Evolutionary conservation across 2,113 vertebrate species (phyloP).

Genomic region (Odocoileus hemionus): DNA sequence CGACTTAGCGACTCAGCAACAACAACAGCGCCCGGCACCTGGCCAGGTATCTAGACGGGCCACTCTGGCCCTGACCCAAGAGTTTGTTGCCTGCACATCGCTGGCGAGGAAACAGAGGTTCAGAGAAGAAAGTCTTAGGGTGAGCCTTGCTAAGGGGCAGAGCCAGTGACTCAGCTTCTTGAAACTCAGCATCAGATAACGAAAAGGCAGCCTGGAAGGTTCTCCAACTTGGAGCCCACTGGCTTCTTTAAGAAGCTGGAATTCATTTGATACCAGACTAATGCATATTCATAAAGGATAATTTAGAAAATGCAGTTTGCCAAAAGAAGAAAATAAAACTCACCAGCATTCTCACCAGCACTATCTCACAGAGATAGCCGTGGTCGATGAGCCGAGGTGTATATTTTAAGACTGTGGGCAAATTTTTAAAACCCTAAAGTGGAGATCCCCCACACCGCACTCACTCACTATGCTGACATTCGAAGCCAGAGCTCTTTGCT

Average conservation of each 20-base stretch:
- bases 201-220: background rate
- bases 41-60: background rate
- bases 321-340: constrained; percentile 54
- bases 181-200: background rate
- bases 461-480: background rate
- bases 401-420: constrained; percentile 48
- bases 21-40: fast-evolving
- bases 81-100: fast-evolving
- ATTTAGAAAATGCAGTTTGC: constrained; percentile 39
- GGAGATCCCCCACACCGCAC: background rate
- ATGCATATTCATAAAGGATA: constrained; percentile 45
- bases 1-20: background rate
- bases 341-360: background rate
- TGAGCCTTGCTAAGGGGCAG: fast-evolving
- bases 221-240: background rate
- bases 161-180: background rate
- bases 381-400: background rate
- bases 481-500: background rate
- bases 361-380: background rate
- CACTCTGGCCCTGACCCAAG: fast-evolving
- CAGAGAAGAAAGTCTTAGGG: background rate
- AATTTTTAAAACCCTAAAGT: background rate
- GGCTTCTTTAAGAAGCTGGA: background rate
- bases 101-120: fast-evolving
- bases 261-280: background rate